Conservation (phyloP, 2,797 vertebrate genomes). For the Periparus ater region DNA sequence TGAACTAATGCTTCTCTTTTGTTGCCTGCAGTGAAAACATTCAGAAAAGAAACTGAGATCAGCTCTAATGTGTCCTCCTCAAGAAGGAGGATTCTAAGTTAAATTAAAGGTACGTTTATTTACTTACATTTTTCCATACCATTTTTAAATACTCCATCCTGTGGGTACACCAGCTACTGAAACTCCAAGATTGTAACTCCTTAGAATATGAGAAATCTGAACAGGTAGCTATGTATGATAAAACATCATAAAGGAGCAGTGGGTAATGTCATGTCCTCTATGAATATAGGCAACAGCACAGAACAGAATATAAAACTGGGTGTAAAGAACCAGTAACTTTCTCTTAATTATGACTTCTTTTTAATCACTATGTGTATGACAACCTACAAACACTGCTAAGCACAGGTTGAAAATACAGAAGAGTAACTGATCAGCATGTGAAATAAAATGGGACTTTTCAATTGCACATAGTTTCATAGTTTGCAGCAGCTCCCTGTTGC, state of each 20-base stretch:
- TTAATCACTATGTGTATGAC: background rate
- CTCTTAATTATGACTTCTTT: background rate
- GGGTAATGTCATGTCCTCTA: rapidly evolving
- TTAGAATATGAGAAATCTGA: background rate
- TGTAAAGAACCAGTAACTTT: background rate
- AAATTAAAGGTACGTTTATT: background rate
- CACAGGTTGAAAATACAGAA: background rate
- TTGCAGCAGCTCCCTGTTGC: background rate
- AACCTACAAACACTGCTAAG: background rate
- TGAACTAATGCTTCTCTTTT: background rate
- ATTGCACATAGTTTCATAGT: background rate
- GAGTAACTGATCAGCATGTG: background rate
- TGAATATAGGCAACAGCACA: background rate
- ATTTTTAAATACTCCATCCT: background rate
- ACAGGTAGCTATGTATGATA: background rate
- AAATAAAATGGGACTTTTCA: background rate
- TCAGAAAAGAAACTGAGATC: background rate
- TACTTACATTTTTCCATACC: background rate
- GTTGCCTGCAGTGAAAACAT: background rate
- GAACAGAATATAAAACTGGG: background rate
- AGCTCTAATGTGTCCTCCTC: background rate
- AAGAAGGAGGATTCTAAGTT: background rate
- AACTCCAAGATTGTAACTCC: background rate
- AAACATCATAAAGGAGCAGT: background rate
- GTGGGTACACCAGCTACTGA: background rate